Evolutionary conservation across 1,140 invertebrate species (phyloP).

Genomic region (Drosophila yakuba): DNA sequence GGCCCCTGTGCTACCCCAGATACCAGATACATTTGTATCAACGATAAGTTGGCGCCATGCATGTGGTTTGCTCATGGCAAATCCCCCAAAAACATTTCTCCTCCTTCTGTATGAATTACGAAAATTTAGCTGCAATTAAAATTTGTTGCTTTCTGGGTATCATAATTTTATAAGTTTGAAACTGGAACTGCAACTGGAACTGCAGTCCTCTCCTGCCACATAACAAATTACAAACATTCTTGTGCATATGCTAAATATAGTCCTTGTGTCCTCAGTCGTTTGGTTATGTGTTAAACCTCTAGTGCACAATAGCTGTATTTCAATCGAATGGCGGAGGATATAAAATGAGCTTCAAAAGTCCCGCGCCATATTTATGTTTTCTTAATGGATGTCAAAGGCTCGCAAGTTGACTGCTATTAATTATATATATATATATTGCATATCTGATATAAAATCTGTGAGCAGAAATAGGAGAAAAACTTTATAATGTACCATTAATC

Average conservation of each 20-base stretch:
- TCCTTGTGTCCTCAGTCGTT: not conserved
- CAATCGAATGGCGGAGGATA: no score
- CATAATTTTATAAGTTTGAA: conserved; percentile 75
- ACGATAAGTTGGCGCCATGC: conserved; percentile 48
- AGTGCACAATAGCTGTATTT: conserved; percentile 44
- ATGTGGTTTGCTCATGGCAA: conserved; percentile 2
- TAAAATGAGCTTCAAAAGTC: no score
- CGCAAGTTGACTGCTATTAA: no score
- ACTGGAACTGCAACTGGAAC: not conserved
- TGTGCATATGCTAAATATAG: conserved; percentile 66
- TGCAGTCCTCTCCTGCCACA: conserved; percentile 13
- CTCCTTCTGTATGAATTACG: conserved; percentile 32
- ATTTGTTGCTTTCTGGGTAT: conserved; percentile 77
- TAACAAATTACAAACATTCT: conserved; percentile 69
- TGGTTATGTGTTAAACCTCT: conserved; percentile 27
- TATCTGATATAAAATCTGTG: not conserved
- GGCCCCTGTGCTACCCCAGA: conserved; percentile 43
- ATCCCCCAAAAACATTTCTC: conserved; percentile 8
- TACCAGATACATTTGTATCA: conserved; percentile 61
- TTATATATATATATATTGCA: no score
- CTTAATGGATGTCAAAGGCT: no score
- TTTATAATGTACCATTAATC: conserved; percentile 23
- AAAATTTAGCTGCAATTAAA: conserved; percentile 64
- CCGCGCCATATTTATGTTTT: no score
- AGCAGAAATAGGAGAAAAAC: not conserved